Evolutionary conservation across 2,113 vertebrate genomes (phyloP).

Genomic region (Vidua chalybeata): DNA sequence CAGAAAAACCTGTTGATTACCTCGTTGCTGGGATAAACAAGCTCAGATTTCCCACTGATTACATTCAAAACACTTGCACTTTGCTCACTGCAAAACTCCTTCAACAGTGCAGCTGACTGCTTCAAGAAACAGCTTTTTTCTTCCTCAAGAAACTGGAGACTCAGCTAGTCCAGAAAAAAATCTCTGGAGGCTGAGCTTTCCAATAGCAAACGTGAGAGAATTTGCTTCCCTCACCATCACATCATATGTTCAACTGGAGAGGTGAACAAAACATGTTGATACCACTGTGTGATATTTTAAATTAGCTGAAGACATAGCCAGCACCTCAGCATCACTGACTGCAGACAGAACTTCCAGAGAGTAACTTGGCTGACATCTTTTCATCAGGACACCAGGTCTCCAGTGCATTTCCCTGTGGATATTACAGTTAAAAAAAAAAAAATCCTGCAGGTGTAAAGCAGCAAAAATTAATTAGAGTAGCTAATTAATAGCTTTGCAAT

Average conservation of each 20-base stretch:
- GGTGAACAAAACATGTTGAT: neutral
- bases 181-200: neutral
- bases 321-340: neutral
- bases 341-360: neutral
- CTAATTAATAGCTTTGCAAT: no score
- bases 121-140: neutral
- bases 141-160: neutral
- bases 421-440: neutral
- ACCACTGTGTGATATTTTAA: neutral
- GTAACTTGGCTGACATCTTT: neutral
- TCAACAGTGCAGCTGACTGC: neutral
- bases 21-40: neutral
- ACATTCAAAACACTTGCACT: neutral
- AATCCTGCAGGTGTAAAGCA: neutral
- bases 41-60: neutral
- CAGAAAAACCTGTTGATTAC: neutral
- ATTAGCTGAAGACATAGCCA: neutral
- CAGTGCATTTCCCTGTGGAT: neutral
- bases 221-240: neutral
- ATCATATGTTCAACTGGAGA: accelerated
- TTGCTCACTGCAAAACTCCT: neutral
- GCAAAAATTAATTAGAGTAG: neutral
- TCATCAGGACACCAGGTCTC: neutral
- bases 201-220: neutral
- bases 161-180: neutral